Conservation (phyloP, 2,113 vertebrate species). For the Salvelinus sp. region DNA sequence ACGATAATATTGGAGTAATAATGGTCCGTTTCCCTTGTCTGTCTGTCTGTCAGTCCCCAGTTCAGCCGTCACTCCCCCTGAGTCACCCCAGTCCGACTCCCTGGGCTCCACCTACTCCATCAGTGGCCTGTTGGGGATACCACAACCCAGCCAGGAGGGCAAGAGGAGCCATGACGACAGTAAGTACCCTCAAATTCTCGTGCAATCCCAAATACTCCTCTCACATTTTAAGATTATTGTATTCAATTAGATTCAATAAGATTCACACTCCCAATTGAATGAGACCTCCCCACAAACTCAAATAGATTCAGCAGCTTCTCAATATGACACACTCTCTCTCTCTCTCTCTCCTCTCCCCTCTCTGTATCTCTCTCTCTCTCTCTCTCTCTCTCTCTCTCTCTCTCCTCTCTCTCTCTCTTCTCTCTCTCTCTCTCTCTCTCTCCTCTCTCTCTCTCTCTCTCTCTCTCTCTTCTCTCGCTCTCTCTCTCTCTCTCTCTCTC, state of each 20-base stretch:
- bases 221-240: no score
- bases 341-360: neutral
- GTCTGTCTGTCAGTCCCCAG: conserved; percentile 77
- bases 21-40: conserved; percentile 5
- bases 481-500: neutral
- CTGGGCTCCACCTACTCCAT: conserved; percentile 91
- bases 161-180: conserved; percentile 88
- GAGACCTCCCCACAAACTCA: no score
- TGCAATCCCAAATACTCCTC: no score
- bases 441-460: neutral
- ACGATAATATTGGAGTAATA: conserved; percentile 4
- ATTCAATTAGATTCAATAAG: no score
- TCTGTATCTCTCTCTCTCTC: neutral
- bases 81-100: conserved; percentile 88
- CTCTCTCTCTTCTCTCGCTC: neutral
- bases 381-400: neutral
- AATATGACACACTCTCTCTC: neutral
- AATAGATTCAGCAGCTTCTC: no score
- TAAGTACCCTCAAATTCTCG: conserved; percentile 62
- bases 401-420: neutral
- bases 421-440: neutral
- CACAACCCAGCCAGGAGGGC: conserved; percentile 74
- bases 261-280: no score
- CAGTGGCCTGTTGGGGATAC: conserved; percentile 85
- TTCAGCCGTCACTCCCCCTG: conserved; percentile 86